phyloP scores from a whole-genome alignment of 2,797 vertebrate species.

The Manis crassicaudata region DNA sequence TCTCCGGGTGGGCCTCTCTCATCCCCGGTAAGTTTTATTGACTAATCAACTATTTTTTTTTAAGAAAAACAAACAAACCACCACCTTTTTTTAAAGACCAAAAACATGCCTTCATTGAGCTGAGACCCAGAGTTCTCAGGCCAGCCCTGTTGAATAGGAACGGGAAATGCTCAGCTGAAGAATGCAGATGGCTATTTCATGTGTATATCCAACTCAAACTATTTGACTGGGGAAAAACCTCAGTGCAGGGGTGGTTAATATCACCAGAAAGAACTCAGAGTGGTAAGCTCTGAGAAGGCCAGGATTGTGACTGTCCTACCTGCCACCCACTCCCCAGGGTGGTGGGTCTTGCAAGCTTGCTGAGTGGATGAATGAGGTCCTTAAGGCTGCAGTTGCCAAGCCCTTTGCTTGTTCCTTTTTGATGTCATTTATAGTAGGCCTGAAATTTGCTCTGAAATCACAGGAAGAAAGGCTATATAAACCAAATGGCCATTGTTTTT shows the following conservation, averaged over 20 bases:
- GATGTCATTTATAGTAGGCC: slow-evolving; percentile 47
- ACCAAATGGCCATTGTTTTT: slow-evolving; percentile 76
- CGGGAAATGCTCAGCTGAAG: not conserved
- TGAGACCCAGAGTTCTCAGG: slow-evolving; percentile 34
- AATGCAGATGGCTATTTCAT: not conserved
- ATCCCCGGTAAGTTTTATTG: not conserved
- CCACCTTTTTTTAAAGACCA: not conserved
- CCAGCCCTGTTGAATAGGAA: not conserved
- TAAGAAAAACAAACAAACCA: no score
- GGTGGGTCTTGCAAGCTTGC: not conserved
- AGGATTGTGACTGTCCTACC: not conserved
- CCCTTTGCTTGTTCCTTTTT: slow-evolving; percentile 38
- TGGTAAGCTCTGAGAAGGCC: not conserved
- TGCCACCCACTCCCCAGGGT: fast-evolving
- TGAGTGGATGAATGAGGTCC: not conserved
- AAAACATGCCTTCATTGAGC: not conserved
- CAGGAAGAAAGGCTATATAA: slow-evolving; percentile 77
- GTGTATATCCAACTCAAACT: not conserved
- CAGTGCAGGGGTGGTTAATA: not conserved
- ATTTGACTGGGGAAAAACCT: not conserved
- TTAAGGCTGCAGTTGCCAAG: not conserved
- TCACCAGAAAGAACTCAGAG: not conserved
- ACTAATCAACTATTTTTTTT: not conserved
- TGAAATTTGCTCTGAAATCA: slow-evolving; percentile 73
- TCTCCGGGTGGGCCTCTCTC: not conserved